Evolutionary conservation across 1,140 invertebrate genomes (phyloP), one percentile per base, ranked within the genome.

Genomic region (Oncopeltus fasciatus): DNA sequence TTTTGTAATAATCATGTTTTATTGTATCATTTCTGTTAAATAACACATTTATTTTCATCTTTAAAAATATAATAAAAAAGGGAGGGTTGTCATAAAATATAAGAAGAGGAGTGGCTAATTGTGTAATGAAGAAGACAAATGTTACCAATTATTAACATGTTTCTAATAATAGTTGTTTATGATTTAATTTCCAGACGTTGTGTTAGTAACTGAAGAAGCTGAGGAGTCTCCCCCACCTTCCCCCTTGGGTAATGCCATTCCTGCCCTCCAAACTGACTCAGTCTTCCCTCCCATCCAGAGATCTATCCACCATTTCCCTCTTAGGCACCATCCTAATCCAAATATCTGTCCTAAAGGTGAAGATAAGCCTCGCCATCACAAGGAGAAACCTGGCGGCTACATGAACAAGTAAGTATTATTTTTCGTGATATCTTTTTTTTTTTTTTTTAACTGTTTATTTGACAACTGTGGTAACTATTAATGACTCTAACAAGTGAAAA

Each of bases 271-370:
- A 53, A 53, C 49, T 26, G 24, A 24, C 49, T 24, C 49, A 24
- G 20, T 24, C 49, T 53, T 24, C 24, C 20, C 24, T 14, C 49
- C 33, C 16, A 18, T 21, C 26, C 46, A 61, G 18, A 2, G 20
- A 33, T 33, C 56, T 26, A n/a, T 43, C 27, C 61, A 53, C 53
- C 21, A 57, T 49, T 51, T 49, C 49, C 59, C 51, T 26, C 26
- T 24, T 43, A 43, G 38, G 29, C 57, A n/a, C 38, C 28, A 29
- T 59, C 57, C 57, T 44, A 53, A 53, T 53, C 49, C 49, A 60
- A 33, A 29, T 64, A 38, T 64, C 58, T 51, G 56, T 60, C 49
- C 57, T 53, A 64, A 64, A 64, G 62, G 62, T 64, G 58, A 31
- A 27, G 62, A 64, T 26, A 56, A 53, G 12, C 29, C 53, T 16